Base-by-base conservation (phyloP, 2,797 vertebrate species). In the Aldrovandia affinis region DNA sequence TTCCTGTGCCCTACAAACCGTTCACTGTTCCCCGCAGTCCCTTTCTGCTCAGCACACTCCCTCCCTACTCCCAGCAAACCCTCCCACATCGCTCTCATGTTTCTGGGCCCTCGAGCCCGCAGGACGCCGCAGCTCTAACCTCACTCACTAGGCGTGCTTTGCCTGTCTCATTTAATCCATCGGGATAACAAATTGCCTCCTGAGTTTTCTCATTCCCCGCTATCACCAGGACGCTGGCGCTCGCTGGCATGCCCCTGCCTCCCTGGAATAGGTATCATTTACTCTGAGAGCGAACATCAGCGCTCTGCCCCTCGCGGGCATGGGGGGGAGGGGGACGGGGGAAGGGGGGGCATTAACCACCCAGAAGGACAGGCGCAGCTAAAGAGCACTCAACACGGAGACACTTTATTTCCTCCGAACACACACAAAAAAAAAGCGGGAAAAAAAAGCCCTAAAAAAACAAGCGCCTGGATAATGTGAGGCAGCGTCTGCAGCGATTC, bases 191-290 rank as follows among this genome's bases (percentile, higher is more conserved):
- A 81, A 88, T 85, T 22, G 80, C 84, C 83, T 68, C 83, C 78
- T 0, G 39, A 61, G 75, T 82, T 78, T 83, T 83, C 47, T 82
- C 84, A 81, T 85, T 89, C 85, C 63, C 61, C 50, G 83, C 83
- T 86, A 79, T 83, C 81, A 83, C 75, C 84, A 70, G 80, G 86
- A 88, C 50, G 63, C 85, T 59, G 52, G 30, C 39, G 75, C 44
- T 52, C 78, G 52, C 75, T 47, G 36, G 47, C 81, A 28, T 54
- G 59, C 75, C 39, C 47, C 84, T 50, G 81, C 81, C 57, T 83
- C 77, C 81, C 84, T 63, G 25, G 52, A 85, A 85, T 85, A 85
- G 81, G 85, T 85, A 81, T 85, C 81, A 85, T 85, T 83, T 85
- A 57, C 85, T 83, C 73, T 83, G 70, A 30, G 50, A 82, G 81